Percentiles rank a stretch among this genome's conserved stretches.
Conservation (phyloP, 1,140 invertebrate species). For the Scaptodrosophila lebanonensis region DNA sequence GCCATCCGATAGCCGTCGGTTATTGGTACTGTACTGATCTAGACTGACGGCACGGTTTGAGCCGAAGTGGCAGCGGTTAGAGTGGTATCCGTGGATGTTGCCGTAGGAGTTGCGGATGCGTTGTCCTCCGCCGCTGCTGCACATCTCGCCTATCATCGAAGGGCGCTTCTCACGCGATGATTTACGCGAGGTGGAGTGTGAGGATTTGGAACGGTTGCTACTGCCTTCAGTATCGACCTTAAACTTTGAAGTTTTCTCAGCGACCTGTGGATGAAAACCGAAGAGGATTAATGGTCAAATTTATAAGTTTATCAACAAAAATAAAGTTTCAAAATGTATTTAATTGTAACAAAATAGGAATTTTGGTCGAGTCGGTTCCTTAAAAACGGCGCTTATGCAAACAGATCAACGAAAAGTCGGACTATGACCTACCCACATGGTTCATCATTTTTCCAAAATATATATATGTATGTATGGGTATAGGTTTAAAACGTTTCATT, state of each 20-base stretch:
- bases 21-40: conserved; percentile 74
- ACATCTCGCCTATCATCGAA: conserved; percentile 76
- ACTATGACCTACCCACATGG: too few relatives aligned
- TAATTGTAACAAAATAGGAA: too few relatives aligned
- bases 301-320: neutral
- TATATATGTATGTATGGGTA: too few relatives aligned
- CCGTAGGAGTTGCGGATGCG: conserved; percentile 75
- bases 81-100: conserved; percentile 74
- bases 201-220: conserved; percentile 73
- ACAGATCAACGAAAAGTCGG: too few relatives aligned
- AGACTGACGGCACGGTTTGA: conserved; percentile 75
- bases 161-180: conserved; percentile 75
- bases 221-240: conserved; percentile 84
- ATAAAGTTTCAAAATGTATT: neutral
- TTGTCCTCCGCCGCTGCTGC: conserved; percentile 72
- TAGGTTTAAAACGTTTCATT: too few relatives aligned
- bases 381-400: too few relatives aligned
- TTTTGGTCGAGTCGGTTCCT: too few relatives aligned
- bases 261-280: conserved; percentile 63
- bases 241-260: conserved; percentile 86
- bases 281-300: neutral
- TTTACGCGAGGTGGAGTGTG: conserved; percentile 67
- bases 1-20: conserved; percentile 72
- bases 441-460: neutral
- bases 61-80: conserved; percentile 72